Base-by-base conservation (phyloP, 2,797 vertebrate species). In the Emys orbicularis region DNA sequence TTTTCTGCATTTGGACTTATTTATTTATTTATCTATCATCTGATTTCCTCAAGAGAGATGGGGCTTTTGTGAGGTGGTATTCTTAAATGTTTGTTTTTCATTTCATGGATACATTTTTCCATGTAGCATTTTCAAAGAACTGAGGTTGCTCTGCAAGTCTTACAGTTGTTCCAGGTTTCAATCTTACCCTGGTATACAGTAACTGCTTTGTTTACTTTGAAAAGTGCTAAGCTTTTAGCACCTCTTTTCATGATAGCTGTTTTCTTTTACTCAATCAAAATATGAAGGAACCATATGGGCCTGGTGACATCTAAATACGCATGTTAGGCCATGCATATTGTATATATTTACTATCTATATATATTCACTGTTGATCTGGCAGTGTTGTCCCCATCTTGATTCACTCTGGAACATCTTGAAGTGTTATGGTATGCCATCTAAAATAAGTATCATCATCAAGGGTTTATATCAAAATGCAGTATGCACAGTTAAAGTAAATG, bases 21-120 rank as follows among this genome's bases (percentile, higher is more conserved):
- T 89, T 74, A 25, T 74, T 87, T 93, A 54, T 90, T 84, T 93
- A 47, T 90, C 94, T 96, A 81, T 52, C 88, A 7, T 90, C 54
- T 87, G 2, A 83, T 96, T 94, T 95, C 59, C 87, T 89, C 84
- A 90, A 49, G 79, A 90, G 44, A 47, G 88, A n/a, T 79, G 77
- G 52, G 3, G 7, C 12, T 53, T 76, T 83, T 87, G 21, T 52
- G 86, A 5, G 13, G 8, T 8, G 68, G 18, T 31, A 65, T 13
- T 86, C 72, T 25, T 61, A 72, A 31, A 89, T 81, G 3, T 89
- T 89, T 81, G 3, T 89, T 89, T 49, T 93, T 81, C 41, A 5
- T 87, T 91, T 92, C 90, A 13, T 83, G 37, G 34, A 12, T 83
- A n/a, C 9, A 34, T 77, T 5, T 4, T 91, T 21, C 8, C 56